These are phyloP conservation scores for Dascillus cervinus DNA, from an alignment of 2,888 invertebrate species.

Conservation along the genomic window DNA sequence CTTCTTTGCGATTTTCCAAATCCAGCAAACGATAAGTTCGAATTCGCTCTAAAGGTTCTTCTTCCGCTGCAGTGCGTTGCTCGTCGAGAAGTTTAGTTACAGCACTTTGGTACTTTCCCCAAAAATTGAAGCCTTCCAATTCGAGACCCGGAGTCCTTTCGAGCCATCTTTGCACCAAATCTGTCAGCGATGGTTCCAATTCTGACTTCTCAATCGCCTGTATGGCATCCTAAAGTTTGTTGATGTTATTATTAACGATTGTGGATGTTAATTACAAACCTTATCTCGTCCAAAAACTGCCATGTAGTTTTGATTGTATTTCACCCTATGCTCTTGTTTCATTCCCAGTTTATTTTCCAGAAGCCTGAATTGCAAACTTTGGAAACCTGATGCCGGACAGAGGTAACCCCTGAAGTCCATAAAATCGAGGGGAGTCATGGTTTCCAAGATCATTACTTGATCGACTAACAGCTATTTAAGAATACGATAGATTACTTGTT, in stretches of 20 bases:
- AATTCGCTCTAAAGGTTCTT: constrained; percentile 19
- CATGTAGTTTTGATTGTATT: constrained; percentile 89
- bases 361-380: constrained; percentile 91
- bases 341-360: constrained; percentile 89
- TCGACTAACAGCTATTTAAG: constrained; percentile 90
- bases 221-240: constrained; percentile 39
- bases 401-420: constrained; percentile 94
- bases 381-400: constrained; percentile 95
- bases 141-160: constrained; percentile 91
- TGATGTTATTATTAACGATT: too few species aligned
- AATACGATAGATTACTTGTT: too few species aligned
- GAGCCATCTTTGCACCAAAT: constrained; percentile 86
- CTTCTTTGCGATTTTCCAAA: constrained; percentile 69
- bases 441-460: constrained; percentile 95
- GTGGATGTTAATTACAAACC: constrained; percentile 26
- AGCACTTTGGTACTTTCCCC: constrained; percentile 78
- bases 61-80: constrained; percentile 53
- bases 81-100: constrained; percentile 65
- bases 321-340: constrained; percentile 76
- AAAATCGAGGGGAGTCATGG: constrained; percentile 98
- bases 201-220: constrained; percentile 60
- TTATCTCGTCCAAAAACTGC: constrained; percentile 74
- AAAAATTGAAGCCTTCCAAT: constrained; percentile 81
- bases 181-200: constrained; percentile 74
- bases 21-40: constrained; percentile 63